Percentiles rank a stretch among this genome's conserved stretches.
Evolutionary conservation across 1,140 invertebrate genomes (phyloP).

Genomic region (Anthonomus grandis): DNA sequence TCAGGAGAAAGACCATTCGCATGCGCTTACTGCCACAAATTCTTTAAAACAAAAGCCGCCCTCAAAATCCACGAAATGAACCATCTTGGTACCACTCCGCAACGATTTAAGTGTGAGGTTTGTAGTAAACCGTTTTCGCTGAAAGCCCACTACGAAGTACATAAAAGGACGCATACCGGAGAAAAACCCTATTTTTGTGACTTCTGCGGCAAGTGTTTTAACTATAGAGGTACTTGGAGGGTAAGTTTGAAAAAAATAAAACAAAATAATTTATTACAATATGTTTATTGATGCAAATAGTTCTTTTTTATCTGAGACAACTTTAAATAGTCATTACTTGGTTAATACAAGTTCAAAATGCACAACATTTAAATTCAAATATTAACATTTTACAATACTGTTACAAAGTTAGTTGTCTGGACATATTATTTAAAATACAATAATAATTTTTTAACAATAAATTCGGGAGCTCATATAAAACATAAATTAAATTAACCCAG

Average conservation of each 20-base stretch:
- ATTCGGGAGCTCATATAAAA: too few species aligned
- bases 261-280: too few species aligned
- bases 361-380: too few species aligned
- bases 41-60: constrained; percentile 21
- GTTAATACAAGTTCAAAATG: too few species aligned
- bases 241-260: constrained; percentile 12
- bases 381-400: too few species aligned
- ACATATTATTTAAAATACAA: too few species aligned
- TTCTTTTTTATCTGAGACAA: too few species aligned
- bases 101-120: constrained; percentile 25
- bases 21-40: constrained; percentile 23
- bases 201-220: constrained; percentile 28
- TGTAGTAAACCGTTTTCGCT: constrained; percentile 28
- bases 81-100: constrained; percentile 23
- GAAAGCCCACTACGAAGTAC: constrained; percentile 27
- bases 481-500: too few species aligned
- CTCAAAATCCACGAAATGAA: constrained; percentile 26
- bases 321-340: too few species aligned
- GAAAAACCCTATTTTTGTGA: constrained; percentile 25
- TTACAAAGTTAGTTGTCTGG: too few species aligned
- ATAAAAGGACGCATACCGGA: constrained; percentile 24
- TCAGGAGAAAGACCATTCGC: constrained; percentile 17
- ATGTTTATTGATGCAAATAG: too few species aligned
- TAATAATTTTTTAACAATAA: too few species aligned
- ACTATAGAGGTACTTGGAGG: constrained; percentile 26